Evolutionary conservation across 30 jellyfish, hydroid and myxozoan species (phyloP), one percentile per base, ranked within the genome.

Genomic region (Aurelia aurita complex sp. Pacific): DNA sequence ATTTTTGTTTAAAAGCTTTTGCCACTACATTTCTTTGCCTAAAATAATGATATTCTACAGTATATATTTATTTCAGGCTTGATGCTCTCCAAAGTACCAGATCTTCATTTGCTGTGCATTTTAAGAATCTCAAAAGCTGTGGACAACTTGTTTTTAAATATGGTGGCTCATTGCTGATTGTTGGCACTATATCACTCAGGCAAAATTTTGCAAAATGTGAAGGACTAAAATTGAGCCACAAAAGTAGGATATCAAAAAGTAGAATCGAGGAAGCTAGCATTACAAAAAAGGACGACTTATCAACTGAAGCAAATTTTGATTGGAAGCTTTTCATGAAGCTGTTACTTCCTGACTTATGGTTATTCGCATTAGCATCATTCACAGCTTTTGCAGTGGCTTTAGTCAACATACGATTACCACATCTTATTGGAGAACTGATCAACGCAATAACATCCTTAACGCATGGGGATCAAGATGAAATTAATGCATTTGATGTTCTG

Each of bases 381-480:
- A 80, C 96, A 8, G 99, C 99, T 17, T 94, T 94, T 66, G 97
- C 92, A 2, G 99, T 94, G 13, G 99, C 99, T 14, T 18, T 94
- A 57, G 97, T 94, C 38, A 94, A 94, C 77, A 77, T 94, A 33
- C 71, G 80, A 68, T 74, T 89, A 16, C 99, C 99, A 4, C 79
- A 89, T 54, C 90, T 94, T 2, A 96, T 94, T 29, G 99, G 99
- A 19, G 97, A 85, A 18, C 86, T 94, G 8, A 90, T 94, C 14
- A 94, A 94, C 71, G 89, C 97, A 2, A 87, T 94, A 38, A 69
- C 97, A 16, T 53, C 90, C 16, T 64, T 94, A 65, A 77, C 90
- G 1, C 83, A 52, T 15, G 83, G 61, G 10, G 51, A 68, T 52
- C 61, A 53, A 23, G 85, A 42, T 10, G 77, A 50, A 15, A 38